Conservation (phyloP, 2,888 invertebrate genomes). For the Poecilus cupreus region DNA sequence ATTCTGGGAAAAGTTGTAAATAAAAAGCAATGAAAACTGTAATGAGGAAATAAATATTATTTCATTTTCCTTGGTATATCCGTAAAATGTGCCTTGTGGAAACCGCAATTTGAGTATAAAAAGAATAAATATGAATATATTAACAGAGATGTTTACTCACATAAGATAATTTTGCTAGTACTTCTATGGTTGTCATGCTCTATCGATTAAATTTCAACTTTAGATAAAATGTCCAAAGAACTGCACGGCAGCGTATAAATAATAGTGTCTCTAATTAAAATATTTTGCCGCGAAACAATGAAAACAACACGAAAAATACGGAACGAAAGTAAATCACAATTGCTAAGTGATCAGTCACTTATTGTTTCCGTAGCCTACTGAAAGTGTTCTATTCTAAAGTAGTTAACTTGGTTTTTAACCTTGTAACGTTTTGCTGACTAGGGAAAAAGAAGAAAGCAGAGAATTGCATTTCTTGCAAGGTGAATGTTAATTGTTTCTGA, state of each 20-base stretch:
- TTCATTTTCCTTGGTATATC: background rate
- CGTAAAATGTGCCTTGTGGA: background rate
- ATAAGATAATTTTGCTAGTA: too few species aligned
- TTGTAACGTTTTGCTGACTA: constrained; percentile 46
- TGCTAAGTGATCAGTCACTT: constrained; percentile 1
- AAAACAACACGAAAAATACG: constrained; percentile 23
- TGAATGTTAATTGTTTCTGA: constrained; percentile 57
- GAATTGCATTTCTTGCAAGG: constrained; percentile 57
- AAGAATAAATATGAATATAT: too few species aligned
- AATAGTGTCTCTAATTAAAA: constrained; percentile 1
- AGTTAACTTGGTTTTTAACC: constrained; percentile 48
- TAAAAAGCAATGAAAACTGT: background rate
- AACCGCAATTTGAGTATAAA: background rate
- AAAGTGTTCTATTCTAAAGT: constrained; percentile 34
- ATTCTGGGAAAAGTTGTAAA: constrained; percentile 21
- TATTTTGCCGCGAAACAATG: background rate
- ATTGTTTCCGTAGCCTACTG: constrained; percentile 23
- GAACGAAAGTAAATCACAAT: constrained; percentile 50
- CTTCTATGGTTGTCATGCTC: too few species aligned
- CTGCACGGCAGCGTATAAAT: background rate
- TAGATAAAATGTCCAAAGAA: too few species aligned
- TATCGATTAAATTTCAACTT: too few species aligned
- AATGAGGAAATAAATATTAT: constrained; percentile 6
- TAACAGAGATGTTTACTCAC: too few species aligned
- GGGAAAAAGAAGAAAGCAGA: constrained; percentile 53